These are phyloP conservation scores for Athrips mouffetella DNA, from an alignment of 2,888 invertebrate genomes.

Conservation along the genomic window DNA sequence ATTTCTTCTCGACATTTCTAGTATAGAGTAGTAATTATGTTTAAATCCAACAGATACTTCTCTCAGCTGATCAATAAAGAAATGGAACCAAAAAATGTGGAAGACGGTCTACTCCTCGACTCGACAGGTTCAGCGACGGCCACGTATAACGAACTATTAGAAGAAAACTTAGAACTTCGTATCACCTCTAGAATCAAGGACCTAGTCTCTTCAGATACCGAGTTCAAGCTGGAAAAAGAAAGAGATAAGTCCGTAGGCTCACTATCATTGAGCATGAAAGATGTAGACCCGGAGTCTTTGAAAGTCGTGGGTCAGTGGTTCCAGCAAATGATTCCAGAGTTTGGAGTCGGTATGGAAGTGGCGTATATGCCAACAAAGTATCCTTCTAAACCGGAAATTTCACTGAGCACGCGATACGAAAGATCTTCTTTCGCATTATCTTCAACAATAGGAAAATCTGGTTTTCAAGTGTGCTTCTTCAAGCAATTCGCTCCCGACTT, in stretches of 20 bases:
- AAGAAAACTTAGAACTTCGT: slow-evolving; percentile 51
- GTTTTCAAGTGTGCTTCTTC: slow-evolving; percentile 60
- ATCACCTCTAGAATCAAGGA: slow-evolving; percentile 63
- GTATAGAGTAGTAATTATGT: too few relatives aligned
- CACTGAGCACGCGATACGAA: slow-evolving; percentile 59
- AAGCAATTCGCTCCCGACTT: slow-evolving; percentile 59
- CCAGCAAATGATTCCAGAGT: slow-evolving; percentile 52
- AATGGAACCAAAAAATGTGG: slow-evolving; percentile 46
- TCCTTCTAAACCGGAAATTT: slow-evolving; percentile 48
- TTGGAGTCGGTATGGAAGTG: slow-evolving; percentile 57
- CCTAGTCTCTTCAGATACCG: slow-evolving; percentile 63
- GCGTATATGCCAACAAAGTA: slow-evolving; percentile 49
- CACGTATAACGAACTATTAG: slow-evolving; percentile 52
- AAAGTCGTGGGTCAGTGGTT: slow-evolving; percentile 61
- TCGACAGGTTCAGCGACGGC: slow-evolving; percentile 63
- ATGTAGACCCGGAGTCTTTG: slow-evolving; percentile 60
- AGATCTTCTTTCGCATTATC: slow-evolving; percentile 48
- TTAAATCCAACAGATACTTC: too few relatives aligned
- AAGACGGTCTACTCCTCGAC: slow-evolving; percentile 58
- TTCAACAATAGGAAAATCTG: slow-evolving; percentile 53
- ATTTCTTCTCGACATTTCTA: too few relatives aligned
- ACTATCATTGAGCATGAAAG: slow-evolving; percentile 50
- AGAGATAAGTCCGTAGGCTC: slow-evolving; percentile 49
- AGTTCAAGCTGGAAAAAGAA: slow-evolving; percentile 56
- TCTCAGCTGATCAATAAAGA: slow-evolving; percentile 61